Percentiles rank a stretch among this genome's conserved stretches.
Evolutionary conservation across 2,888 invertebrate species (phyloP).

Genomic region (Lasioglossum leucozonium): DNA sequence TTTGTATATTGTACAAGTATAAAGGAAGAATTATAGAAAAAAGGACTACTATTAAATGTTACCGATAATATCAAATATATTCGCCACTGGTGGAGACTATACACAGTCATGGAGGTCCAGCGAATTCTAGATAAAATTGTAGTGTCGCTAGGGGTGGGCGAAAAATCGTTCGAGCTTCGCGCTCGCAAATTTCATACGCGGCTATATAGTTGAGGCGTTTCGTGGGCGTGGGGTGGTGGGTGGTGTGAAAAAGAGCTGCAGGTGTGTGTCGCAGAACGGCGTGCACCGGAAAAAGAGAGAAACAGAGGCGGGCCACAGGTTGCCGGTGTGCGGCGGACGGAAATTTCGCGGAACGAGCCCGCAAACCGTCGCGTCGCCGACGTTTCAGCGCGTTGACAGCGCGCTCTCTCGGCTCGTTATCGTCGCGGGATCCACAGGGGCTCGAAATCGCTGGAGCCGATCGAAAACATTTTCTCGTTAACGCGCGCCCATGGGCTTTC

Average conservation of each 20-base stretch:
- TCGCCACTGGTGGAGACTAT: too few relatives aligned
- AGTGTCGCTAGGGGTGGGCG: not conserved
- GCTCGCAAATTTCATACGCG: not conserved
- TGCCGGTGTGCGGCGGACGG: conserved; percentile 29
- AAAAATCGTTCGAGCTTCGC: not conserved
- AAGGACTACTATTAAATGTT: too few relatives aligned
- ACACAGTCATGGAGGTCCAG: too few relatives aligned
- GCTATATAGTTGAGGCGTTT: not conserved
- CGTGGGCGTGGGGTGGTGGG: too few relatives aligned
- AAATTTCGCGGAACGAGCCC: conserved; percentile 38
- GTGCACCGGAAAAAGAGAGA: not conserved
- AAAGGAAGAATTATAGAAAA: too few relatives aligned
- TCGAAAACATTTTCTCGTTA: conserved; percentile 65
- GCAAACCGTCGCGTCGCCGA: conserved; percentile 13
- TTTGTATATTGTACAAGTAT: too few relatives aligned
- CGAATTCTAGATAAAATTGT: not conserved
- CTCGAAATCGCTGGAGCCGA: conserved; percentile 39
- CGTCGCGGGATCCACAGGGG: conserved; percentile 10
- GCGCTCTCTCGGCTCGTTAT: conserved; percentile 5
- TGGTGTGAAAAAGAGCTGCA: not conserved
- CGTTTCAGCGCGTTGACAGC: conserved; percentile 28
- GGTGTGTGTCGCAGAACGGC: not conserved
- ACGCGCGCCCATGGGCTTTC: conserved; percentile 24
- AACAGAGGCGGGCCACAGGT: conserved; percentile 42
- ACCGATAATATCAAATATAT: too few relatives aligned